Evolutionary conservation across 2,113 vertebrate species (phyloP), one percentile per base, ranked within the genome.

Genomic region (Lethenteron camtschaticum): DNA sequence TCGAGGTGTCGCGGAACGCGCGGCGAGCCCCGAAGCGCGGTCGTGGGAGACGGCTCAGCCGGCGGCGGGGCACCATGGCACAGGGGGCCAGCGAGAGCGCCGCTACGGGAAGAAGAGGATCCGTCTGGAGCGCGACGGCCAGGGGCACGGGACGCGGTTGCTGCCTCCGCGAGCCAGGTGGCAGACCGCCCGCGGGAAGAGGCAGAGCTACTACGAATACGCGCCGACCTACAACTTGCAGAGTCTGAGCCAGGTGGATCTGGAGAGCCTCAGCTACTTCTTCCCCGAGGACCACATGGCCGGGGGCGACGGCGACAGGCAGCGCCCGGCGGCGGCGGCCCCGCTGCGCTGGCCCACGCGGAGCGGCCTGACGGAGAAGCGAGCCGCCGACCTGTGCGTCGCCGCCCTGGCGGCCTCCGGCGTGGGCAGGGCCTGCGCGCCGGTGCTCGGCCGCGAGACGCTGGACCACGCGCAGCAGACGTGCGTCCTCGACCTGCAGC

Each of bases 201-300:
- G 73, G 3, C 83, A 84, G 3, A 77, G 70, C 73, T 73, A 77
- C 7, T 76, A 78, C 12, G 78, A 74, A 12, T 78, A 80, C 70
- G 41, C 77, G 70, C 74, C 81, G 0, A 69, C 70, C 55, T 75
- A 79, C 18, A 18, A 75, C 0, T 80, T 82, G 70, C 83, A 82
- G 70, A 84, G 81, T 72, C 79, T 85, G 20, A 83, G 79, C 69
- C 85, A 84, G 77, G 74, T 75, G 1, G 79, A 84, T 57, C 71
- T 83, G 12, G 80, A 86, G 56, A 77, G 77, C 2, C 77, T 84
- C n/a, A 74, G 80, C 69, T 95, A 95, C 72, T 86, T 87, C 71
- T 96, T 95, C 74, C 86, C 88, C 2, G 86, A 91, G 73, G 90
- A 95, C 75, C 85, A 92, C 1, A 73, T 78, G 18, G 72, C 76